These are phyloP conservation scores for Harpalus rubripes DNA, from an alignment of 2,888 invertebrate species.

Conservation along the genomic window DNA sequence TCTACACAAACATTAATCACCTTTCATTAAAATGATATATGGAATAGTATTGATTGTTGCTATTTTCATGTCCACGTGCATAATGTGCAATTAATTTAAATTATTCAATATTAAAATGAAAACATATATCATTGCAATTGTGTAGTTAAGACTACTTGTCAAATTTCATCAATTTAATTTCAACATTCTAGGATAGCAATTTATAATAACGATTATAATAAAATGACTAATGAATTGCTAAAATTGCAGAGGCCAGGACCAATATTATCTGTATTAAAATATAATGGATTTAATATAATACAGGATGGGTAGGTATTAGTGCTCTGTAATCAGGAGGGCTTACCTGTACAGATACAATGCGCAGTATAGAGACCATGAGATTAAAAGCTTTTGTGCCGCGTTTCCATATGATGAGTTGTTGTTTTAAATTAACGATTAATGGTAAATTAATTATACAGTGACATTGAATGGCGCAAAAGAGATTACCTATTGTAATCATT, in stretches of 20 bases:
- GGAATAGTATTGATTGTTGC: not conserved
- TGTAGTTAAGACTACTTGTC: not conserved
- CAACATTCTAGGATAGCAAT: not conserved
- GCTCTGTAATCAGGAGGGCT: constrained; percentile 23
- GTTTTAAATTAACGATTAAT: constrained; percentile 49
- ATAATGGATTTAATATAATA: constrained; percentile 46
- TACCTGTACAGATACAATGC: constrained; percentile 15
- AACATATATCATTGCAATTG: not conserved
- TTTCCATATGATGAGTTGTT: constrained; percentile 33
- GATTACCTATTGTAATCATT: constrained; percentile 21
- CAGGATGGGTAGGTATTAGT: constrained; percentile 6
- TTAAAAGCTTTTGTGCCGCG: constrained; percentile 37
- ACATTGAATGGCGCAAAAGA: constrained; percentile 3
- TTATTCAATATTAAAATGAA: no score
- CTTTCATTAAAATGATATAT: not conserved
- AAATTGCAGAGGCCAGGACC: not conserved
- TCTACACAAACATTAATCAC: not conserved
- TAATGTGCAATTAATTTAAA: not conserved
- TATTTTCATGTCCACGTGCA: not conserved
- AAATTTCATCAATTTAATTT: not conserved
- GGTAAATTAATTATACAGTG: constrained; percentile 41
- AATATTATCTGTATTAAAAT: constrained; percentile 19
- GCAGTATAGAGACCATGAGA: not conserved
- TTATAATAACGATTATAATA: constrained; percentile 3
- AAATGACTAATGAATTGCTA: constrained; percentile 32